These are phyloP conservation scores for Pampus argenteus DNA, from an alignment of 2,797 vertebrate genomes.

Conservation along the genomic window DNA sequence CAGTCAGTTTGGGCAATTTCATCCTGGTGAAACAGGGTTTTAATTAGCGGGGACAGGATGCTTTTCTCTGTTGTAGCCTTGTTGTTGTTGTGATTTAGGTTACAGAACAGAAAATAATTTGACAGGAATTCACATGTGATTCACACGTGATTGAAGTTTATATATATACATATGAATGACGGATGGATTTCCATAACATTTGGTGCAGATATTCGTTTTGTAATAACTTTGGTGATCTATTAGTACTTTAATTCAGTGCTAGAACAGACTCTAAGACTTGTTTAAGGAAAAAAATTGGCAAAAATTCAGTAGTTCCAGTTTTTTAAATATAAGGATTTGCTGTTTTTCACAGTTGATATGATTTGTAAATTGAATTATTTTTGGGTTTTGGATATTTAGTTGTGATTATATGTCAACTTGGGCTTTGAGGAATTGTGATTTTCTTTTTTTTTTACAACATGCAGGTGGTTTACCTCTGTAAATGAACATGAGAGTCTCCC, in stretches of 20 bases:
- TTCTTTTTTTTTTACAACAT: background rate
- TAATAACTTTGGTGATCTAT: too few species aligned
- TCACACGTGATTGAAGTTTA: too few species aligned
- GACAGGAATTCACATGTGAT: conserved; percentile 1
- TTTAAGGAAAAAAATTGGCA: background rate
- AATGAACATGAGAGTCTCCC: conserved; percentile 95
- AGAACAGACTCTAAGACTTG: background rate
- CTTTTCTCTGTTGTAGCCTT: conserved; percentile 6
- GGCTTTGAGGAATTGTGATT: background rate
- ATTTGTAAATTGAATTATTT: background rate
- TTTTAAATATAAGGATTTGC: too few species aligned
- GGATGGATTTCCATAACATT: background rate
- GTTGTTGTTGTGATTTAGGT: conserved; percentile 24
- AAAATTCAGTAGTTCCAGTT: background rate
- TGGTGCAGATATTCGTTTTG: background rate
- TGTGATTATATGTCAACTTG: background rate
- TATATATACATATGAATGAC: too few species aligned
- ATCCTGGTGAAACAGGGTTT: conserved; percentile 23
- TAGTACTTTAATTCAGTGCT: background rate
- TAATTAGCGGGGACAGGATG: background rate
- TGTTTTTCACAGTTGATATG: background rate
- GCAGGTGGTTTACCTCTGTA: conserved; percentile 90
- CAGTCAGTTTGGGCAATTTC: conserved; percentile 22
- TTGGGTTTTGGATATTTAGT: background rate
- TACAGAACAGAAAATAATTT: conserved; percentile 9